Conservation (phyloP, 2,797 vertebrate genomes). For the Aratinga solstitialis region DNA sequence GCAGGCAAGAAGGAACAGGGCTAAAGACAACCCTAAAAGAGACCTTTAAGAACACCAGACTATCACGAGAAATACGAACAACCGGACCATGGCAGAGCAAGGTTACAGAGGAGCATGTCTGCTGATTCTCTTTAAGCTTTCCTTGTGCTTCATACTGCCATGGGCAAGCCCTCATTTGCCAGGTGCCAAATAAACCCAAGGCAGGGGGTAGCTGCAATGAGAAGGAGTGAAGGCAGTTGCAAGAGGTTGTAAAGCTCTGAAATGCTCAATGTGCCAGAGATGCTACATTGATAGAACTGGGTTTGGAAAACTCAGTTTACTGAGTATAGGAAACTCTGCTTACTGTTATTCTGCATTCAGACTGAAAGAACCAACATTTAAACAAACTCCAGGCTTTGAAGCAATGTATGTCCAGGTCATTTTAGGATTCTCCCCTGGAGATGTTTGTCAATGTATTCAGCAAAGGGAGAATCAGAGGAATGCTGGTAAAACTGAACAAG, state of each 20-base stretch:
- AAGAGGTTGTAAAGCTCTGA: not conserved
- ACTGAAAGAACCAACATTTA: not conserved
- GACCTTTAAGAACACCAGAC: not conserved
- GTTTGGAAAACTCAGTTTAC: too few relatives aligned
- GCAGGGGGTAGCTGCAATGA: not conserved
- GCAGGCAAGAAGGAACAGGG: not conserved
- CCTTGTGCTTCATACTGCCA: accelerated
- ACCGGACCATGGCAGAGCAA: accelerated
- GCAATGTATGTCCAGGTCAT: not conserved
- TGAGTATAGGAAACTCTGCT: not conserved
- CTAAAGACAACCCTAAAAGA: not conserved
- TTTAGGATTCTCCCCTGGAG: not conserved
- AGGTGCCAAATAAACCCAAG: accelerated
- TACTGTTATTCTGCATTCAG: not conserved
- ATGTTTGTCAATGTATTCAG: not conserved
- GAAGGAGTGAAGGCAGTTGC: not conserved
- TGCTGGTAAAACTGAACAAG: not conserved
- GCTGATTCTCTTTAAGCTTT: not conserved
- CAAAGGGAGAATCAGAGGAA: not conserved
- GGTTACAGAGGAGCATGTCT: accelerated
- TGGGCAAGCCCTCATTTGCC: accelerated
- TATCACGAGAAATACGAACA: accelerated
- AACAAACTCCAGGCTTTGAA: not conserved
- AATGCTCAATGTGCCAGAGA: not conserved
- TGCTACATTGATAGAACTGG: accelerated